phyloP scores from a whole-genome alignment of 2,888 invertebrate genomes.

The Lithophane ornitopus region DNA sequence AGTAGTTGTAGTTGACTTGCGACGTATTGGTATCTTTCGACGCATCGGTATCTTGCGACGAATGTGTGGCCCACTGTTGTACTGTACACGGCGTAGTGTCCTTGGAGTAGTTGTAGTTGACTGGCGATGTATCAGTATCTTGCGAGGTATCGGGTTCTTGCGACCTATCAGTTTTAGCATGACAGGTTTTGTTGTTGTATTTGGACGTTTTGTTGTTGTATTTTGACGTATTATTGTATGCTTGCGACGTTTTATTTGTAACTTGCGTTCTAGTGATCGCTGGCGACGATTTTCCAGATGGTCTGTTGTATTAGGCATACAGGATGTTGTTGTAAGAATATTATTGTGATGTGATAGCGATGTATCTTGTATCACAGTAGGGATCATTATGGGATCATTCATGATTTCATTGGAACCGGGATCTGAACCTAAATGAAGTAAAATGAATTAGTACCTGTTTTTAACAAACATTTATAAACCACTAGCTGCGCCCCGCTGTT shows the following conservation, averaged over 20 bases:
- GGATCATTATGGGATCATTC: background rate
- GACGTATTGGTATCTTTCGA: too few species aligned
- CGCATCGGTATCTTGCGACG: too few species aligned
- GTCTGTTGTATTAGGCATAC: background rate
- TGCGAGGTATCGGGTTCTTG: too few species aligned
- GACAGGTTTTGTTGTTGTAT: background rate
- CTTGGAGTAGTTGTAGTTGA: too few species aligned
- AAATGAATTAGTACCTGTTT: background rate
- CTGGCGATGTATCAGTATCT: too few species aligned
- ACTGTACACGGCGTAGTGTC: too few species aligned
- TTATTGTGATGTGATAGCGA: background rate
- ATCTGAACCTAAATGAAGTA: background rate
- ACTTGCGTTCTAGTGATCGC: background rate
- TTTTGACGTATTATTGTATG: too few species aligned
- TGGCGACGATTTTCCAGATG: background rate
- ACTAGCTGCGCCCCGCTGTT: background rate
- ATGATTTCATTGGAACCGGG: background rate
- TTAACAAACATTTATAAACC: background rate
- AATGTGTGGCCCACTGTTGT: too few species aligned
- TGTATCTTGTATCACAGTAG: background rate
- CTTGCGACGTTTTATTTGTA: background rate
- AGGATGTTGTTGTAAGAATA: background rate
- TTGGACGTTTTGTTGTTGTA: too few species aligned
- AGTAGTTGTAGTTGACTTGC: too few species aligned
- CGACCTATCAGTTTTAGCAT: too few species aligned